These are phyloP conservation scores for Acleris holmiana DNA, from an alignment of 2,888 invertebrate species.

Conservation along the genomic window DNA sequence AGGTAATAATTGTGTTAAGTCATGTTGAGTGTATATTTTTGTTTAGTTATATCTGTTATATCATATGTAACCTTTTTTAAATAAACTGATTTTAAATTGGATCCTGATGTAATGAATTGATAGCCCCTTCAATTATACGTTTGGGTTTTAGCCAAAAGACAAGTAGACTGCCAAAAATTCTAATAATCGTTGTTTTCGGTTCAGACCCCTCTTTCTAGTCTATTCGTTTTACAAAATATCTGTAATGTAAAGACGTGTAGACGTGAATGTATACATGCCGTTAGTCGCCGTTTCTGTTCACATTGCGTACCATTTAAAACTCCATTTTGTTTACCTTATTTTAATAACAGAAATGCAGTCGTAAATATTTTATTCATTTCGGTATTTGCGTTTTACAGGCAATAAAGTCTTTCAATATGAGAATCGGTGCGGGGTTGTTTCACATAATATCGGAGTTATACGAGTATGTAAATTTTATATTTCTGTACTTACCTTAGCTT, in stretches of 20 bases:
- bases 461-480: constrained; percentile 27
- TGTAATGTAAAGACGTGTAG: no score
- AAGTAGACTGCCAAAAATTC: no score
- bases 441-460: constrained; percentile 28
- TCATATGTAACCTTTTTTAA: no score
- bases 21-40: neutral
- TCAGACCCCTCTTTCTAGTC: no score
- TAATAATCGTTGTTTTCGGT: no score
- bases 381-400: constrained; percentile 20
- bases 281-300: no score
- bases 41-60: neutral
- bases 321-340: neutral
- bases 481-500: constrained; percentile 23
- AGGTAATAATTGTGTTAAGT: neutral
- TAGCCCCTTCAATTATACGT: no score
- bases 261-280: no score
- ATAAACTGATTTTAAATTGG: no score
- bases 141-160: no score
- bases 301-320: neutral
- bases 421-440: constrained; percentile 17
- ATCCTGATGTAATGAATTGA: no score
- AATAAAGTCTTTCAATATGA: constrained; percentile 26
- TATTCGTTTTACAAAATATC: no score
- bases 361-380: constrained; percentile 26
- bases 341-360: constrained; percentile 2